phyloP scores from a whole-genome alignment of 1,140 invertebrate species.

The fruit fly (Drosophila melanogaster) region DNA sequence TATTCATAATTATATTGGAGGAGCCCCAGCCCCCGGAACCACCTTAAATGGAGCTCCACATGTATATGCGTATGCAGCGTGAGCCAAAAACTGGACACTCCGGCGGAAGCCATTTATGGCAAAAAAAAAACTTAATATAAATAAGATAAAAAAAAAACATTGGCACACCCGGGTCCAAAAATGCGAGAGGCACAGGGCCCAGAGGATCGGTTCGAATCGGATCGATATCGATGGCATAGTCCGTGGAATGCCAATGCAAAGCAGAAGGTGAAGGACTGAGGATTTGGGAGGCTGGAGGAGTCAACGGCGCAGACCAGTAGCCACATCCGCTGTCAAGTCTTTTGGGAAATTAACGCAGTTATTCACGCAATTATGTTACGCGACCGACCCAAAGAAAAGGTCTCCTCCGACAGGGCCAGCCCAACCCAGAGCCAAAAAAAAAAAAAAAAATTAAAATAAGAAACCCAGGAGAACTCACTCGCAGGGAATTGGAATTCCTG shows the following conservation, averaged over 20 bases:
- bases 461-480: conserved; percentile 8
- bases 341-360: conserved; percentile 78
- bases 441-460: background rate
- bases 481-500: conserved; percentile 46
- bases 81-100: conserved; percentile 55
- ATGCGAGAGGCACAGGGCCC: conserved; percentile 31
- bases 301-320: conserved; percentile 62
- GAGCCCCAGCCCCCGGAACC: conserved; percentile 28
- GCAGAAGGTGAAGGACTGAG: conserved; percentile 8
- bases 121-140: conserved; percentile 19
- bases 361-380: conserved; percentile 67
- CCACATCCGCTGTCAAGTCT: conserved; percentile 76
- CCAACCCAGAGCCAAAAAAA: conserved; percentile 15
- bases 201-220: conserved; percentile 7
- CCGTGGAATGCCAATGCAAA: conserved; percentile 45
- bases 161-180: conserved; percentile 59
- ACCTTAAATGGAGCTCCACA: conserved; percentile 64
- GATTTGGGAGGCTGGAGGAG: conserved; percentile 5
- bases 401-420: conserved; percentile 18
- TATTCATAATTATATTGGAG: conserved; percentile 53
- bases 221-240: conserved; percentile 10
- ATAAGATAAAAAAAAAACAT: conserved; percentile 15
- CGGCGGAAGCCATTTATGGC: conserved; percentile 48
- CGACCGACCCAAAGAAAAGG: conserved; percentile 32
- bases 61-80: conserved; percentile 23